Conservation (phyloP, 2,113 vertebrate species). For the Tachycineta bicolor region DNA sequence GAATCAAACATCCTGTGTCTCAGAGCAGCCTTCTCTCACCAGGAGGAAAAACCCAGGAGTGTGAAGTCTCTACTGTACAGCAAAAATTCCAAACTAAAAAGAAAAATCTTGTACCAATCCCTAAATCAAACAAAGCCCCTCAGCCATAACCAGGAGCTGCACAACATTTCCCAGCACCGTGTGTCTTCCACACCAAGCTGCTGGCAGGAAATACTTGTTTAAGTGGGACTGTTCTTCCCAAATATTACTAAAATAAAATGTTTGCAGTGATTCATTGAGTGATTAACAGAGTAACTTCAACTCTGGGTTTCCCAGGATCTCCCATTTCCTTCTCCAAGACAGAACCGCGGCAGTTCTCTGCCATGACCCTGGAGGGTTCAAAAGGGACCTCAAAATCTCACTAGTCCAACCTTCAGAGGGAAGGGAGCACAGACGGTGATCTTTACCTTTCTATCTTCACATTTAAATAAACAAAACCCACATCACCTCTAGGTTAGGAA, state of each 20-base stretch:
- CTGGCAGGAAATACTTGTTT: constrained; percentile 22
- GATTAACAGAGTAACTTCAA: background rate
- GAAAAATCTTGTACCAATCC: background rate
- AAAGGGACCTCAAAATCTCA: background rate
- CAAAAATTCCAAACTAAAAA: background rate
- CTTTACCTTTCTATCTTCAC: background rate
- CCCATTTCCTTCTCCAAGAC: background rate
- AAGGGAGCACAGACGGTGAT: background rate
- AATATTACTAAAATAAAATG: constrained; percentile 18
- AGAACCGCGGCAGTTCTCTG: background rate
- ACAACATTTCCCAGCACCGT: background rate
- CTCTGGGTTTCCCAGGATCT: background rate
- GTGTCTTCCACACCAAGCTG: background rate
- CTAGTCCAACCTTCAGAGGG: background rate
- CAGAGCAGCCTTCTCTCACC: background rate
- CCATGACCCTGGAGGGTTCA: background rate
- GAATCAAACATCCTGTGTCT: background rate
- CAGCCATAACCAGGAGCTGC: background rate
- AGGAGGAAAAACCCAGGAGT: background rate
- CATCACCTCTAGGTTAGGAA: background rate
- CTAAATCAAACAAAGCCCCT: background rate
- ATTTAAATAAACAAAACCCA: background rate
- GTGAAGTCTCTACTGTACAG: background rate
- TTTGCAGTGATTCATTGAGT: constrained; percentile 20
- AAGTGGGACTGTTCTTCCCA: background rate